Conservation (phyloP, 2,888 invertebrate genomes). For the Scaptomyza flava region DNA sequence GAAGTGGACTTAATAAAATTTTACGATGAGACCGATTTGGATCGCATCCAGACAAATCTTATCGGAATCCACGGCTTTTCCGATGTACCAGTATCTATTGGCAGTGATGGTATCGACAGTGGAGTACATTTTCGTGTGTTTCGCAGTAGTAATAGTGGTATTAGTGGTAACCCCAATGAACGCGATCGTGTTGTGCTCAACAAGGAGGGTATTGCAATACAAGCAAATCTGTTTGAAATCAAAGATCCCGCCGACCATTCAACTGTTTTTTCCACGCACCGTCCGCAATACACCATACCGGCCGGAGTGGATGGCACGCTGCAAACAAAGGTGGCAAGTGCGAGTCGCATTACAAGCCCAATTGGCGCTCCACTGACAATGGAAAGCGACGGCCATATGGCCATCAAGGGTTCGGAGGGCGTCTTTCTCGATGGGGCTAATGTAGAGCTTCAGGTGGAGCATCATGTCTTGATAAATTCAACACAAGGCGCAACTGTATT, state of each 20-base stretch:
- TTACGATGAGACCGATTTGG: constrained; percentile 91
- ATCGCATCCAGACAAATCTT: constrained; percentile 89
- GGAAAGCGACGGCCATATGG: constrained; percentile 88
- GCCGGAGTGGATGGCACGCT: constrained; percentile 87
- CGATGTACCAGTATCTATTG: constrained; percentile 86
- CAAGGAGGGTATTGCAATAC: constrained; percentile 88
- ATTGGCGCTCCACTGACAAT: constrained; percentile 88
- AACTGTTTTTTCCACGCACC: constrained; percentile 90
- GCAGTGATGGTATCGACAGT: constrained; percentile 72
- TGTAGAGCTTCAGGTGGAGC: constrained; percentile 91
- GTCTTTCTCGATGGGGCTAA: constrained; percentile 89
- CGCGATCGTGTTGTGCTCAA: constrained; percentile 86
- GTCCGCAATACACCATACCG: constrained; percentile 89
- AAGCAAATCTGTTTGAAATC: constrained; percentile 88
- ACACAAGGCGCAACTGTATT: constrained; percentile 91
- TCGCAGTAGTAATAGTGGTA: constrained; percentile 61
- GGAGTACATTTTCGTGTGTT: constrained; percentile 84
- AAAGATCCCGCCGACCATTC: constrained; percentile 88
- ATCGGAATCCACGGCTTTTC: constrained; percentile 88
- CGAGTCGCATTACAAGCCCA: constrained; percentile 90
- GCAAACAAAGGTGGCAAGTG: constrained; percentile 88
- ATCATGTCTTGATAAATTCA: constrained; percentile 91
- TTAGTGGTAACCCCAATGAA: constrained; percentile 59
- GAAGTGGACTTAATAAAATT: constrained; percentile 91
- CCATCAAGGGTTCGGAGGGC: constrained; percentile 92